Conservation (phyloP, 1,140 invertebrate species). For the Pseudachorutes palmiensis region DNA sequence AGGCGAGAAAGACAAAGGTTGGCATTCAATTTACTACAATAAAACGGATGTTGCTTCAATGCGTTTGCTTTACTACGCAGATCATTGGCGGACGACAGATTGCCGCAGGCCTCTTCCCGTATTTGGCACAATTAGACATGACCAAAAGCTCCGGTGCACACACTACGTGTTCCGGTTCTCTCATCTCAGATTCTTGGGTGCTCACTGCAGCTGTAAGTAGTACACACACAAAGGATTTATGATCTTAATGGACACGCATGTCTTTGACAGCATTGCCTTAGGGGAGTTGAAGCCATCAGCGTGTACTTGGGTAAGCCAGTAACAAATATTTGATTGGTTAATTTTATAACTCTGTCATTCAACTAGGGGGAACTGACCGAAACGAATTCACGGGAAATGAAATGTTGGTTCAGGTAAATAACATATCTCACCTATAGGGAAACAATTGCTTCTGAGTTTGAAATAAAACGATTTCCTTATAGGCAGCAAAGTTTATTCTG, state of each 20-base stretch:
- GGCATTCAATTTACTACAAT: neutral
- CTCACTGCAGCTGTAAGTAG: slow-evolving; percentile 34
- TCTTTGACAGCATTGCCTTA: neutral
- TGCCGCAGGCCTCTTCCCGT: slow-evolving; percentile 28
- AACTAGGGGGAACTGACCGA: slow-evolving; percentile 31
- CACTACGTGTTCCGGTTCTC: slow-evolving; percentile 33
- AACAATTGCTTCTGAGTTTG: neutral
- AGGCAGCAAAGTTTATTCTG: slow-evolving; percentile 35
- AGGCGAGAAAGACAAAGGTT: neutral
- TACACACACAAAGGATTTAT: slow-evolving; percentile 14
- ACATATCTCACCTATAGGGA: neutral
- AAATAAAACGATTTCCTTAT: neutral
- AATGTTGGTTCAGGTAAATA: slow-evolving; percentile 26
- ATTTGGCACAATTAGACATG: slow-evolving; percentile 35
- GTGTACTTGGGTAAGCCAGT: slow-evolving; percentile 22
- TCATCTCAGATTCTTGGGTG: slow-evolving; percentile 27
- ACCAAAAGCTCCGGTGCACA: slow-evolving; percentile 30
- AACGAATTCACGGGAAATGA: slow-evolving; percentile 28
- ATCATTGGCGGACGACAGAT: neutral
- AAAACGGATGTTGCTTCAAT: no score
- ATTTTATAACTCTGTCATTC: no score
- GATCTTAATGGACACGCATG: neutral
- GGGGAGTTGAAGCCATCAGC: slow-evolving; percentile 32
- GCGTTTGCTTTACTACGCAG: no score
- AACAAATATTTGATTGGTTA: no score